Base-by-base conservation (phyloP, 2,113 vertebrate species). In the Peromyscus polionotus region DNA sequence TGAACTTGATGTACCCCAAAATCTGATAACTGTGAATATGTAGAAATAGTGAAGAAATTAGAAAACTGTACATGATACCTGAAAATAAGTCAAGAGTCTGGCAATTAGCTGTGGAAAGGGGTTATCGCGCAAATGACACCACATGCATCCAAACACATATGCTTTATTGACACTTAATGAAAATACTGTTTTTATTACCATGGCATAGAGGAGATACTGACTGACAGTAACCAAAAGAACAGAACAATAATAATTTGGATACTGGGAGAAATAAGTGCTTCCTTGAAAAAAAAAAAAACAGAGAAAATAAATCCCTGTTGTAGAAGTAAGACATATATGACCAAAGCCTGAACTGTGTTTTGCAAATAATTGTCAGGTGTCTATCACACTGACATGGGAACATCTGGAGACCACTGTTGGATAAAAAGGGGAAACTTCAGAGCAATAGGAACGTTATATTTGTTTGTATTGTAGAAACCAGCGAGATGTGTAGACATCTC, bases 161-260 rank as follows among this genome's bases (percentile, higher is more conserved):
- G n/a, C 28, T 87, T 73, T 76, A 51, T 51, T 95, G 48, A 95
- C 88, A 89, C 26, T 86, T 92, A 80, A 81, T 39, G 9, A 95
- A 95, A 92, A 72, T 76, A 73, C 92, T 39, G 5, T 67, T 92
- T 86, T 90, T 92, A 28, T 65, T 91, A 70, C 16, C 1, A 83
- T 88, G 33, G 36, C 26, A 51, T 39, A n/a, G 80, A 81, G 76
- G 48, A 79, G 2, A 68, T 24, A 33, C 70, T 88, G 31, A 84
- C 70, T 91, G 93, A 94, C 22, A 90, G 54, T 86, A 93, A 63
- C 12, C 81, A 92, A 96, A 65, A 90, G 33, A 91, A 22, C 7
- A 83, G 12, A 57, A 0, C 17, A 22, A 8, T 59, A 63, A 59
- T 59, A 84, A 76, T 3, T 26, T 76, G 22, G 45, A 68, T 24